Percentiles rank a stretch among this genome's conserved stretches.
Conservation (phyloP, 1,140 invertebrate species). For the Elysia chlorotica region DNA sequence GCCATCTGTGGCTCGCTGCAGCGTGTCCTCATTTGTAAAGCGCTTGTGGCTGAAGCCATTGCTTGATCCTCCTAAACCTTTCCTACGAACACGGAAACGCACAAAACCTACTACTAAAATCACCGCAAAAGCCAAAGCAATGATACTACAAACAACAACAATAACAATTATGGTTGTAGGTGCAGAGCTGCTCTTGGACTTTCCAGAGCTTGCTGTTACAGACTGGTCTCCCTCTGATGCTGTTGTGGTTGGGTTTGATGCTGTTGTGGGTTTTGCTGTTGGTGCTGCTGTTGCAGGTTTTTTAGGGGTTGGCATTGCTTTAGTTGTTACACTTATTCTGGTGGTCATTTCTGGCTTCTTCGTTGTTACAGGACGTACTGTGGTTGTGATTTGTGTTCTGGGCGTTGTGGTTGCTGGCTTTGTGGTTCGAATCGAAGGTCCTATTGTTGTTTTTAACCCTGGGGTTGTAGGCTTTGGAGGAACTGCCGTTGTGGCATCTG, state of each 20-base stretch:
- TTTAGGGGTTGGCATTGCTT: background rate
- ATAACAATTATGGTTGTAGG: no score
- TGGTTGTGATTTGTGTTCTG: no score
- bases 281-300: background rate
- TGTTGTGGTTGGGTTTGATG: background rate
- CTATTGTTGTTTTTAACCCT: no score
- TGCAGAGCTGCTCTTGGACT: no score
- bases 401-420: no score
- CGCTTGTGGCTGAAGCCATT: background rate
- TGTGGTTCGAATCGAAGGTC: no score
- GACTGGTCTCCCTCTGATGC: background rate
- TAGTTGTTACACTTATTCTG: background rate
- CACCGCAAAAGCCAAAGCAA: background rate
- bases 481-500: no score
- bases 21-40: conserved; percentile 5
- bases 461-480: no score
- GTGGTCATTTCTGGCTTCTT: background rate
- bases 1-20: background rate
- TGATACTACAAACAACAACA: background rate
- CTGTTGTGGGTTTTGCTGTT: background rate
- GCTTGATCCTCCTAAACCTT: background rate
- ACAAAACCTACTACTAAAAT: no score
- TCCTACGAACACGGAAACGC: background rate
- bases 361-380: background rate
- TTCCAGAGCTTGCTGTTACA: background rate